A percentile compares a stretch with the other conserved stretches of the same genome.
These are phyloP conservation scores for Podarcis cretensis DNA, from an alignment of 2,113 vertebrate genomes.

Conservation along the genomic window DNA sequence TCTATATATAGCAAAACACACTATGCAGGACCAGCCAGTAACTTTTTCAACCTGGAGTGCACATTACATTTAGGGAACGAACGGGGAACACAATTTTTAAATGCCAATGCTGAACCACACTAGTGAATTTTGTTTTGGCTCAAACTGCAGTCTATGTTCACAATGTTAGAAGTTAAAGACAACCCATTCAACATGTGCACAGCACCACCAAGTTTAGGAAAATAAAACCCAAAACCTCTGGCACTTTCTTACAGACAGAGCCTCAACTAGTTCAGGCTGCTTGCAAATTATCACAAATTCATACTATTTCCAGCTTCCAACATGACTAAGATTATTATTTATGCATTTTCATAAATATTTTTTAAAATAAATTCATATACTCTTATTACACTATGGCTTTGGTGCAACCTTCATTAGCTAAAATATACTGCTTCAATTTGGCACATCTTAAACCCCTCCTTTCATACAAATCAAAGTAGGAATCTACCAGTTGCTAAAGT, in stretches of 20 bases:
- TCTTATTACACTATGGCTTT: constrained; percentile 28
- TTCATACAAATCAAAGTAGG: neutral
- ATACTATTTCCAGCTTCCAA: constrained; percentile 20
- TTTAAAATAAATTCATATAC: constrained; percentile 18
- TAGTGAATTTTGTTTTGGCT: neutral
- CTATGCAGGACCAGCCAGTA: constrained; percentile 3
- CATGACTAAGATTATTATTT: constrained; percentile 30
- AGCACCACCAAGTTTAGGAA: constrained; percentile 7
- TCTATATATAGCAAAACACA: neutral
- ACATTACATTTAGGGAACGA: neutral
- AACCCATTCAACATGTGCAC: constrained; percentile 16
- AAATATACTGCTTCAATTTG: constrained; percentile 38
- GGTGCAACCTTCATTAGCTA: constrained; percentile 23
- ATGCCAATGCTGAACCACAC: neutral
- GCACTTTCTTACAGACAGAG: constrained; percentile 19
- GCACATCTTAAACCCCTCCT: constrained; percentile 38
- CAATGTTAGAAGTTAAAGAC: constrained; percentile 2
- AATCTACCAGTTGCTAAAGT: constrained; percentile 25
- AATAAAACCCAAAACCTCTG: neutral
- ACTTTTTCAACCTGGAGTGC: constrained; percentile 22
- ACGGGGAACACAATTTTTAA: neutral
- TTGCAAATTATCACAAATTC: constrained; percentile 15
- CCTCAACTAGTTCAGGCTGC: constrained; percentile 27
- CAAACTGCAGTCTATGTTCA: constrained; percentile 1
- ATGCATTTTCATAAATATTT: constrained; percentile 43